These are phyloP conservation scores for Pedionomus torquatus DNA, from an alignment of 2,113 vertebrate species.

Conservation along the genomic window DNA sequence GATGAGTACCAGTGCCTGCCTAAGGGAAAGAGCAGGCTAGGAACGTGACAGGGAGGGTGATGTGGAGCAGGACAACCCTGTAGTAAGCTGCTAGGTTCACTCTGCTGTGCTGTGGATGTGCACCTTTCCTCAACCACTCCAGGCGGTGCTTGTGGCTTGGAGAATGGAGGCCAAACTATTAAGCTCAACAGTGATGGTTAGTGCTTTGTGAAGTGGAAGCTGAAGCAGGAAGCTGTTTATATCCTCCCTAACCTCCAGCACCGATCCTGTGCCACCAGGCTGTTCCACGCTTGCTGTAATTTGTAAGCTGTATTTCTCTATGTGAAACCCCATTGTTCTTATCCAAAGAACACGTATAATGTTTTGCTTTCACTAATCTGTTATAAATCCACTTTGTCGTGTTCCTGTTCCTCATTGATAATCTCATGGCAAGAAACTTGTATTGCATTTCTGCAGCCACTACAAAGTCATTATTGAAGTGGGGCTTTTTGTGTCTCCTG, in stretches of 20 bases:
- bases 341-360: neutral
- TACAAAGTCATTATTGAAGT: neutral
- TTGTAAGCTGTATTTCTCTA: neutral
- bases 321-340: neutral
- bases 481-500: neutral
- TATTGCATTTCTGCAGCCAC: neutral
- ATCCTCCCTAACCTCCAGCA: neutral
- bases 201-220: neutral
- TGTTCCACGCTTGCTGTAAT: neutral
- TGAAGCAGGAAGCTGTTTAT: neutral
- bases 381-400: neutral
- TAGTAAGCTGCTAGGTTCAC: neutral
- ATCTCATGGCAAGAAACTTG: neutral
- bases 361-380: neutral
- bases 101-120: neutral
- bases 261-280: neutral
- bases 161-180: neutral
- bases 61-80: neutral
- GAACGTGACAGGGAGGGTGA: neutral
- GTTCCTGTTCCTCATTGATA: neutral
- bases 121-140: neutral
- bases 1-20: neutral
- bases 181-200: neutral
- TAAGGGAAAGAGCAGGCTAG: neutral
- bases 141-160: accelerated